Base-by-base conservation (phyloP, 1,140 invertebrate genomes). In the Aphaenogaster rudis region DNA sequence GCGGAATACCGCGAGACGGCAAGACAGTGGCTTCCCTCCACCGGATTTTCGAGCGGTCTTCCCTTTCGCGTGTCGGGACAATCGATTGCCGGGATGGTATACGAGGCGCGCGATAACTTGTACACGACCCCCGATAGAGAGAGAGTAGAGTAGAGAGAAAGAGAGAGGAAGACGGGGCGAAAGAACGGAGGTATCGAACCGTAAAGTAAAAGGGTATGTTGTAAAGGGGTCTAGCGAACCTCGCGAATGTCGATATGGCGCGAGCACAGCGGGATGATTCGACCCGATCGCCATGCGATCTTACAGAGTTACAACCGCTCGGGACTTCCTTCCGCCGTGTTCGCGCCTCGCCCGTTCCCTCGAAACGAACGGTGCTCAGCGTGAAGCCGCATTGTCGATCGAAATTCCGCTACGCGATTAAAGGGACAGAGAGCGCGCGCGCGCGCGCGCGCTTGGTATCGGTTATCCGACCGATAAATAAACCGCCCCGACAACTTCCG, bases 121-220 rank as follows among this genome's bases (percentile, higher is more conserved):
- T 61, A 61, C 80, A 84, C 80, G 80, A 84, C 80, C 80, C 66
- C 80, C 54, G 45, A 50, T 17, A 61, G 36, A 74, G 13, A 76
- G 39, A 76, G 39, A 80, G 64, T 45, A 54, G 36, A 52, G 39
- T n/a, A 69, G 64, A 84, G 45, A 84, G 50, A 72, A 28, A 81
- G 39, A 72, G 39, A 50, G n/a, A 78, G 76, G 86, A 69, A 87
- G 72, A 84, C 39, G 64, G 64, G n/a, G 52, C 74, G 36, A 89
- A 86, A 92, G 88, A 90, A 72, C 61, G 78, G 78, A 74, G 78
- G 80, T 88, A 63, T 63, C 45, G 78, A 84, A 87, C 78, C 39
- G 57, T 90, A 89, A 85, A 87, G 87, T 88, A 88, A 81, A 54
- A 91, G 80, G 72, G 85, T 86, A 50, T 36, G 66, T 71, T 48